Percentiles rank a stretch among this genome's conserved stretches.
phyloP scores from a whole-genome alignment of 2,888 invertebrate genomes.

The Xanthia icteritia region DNA sequence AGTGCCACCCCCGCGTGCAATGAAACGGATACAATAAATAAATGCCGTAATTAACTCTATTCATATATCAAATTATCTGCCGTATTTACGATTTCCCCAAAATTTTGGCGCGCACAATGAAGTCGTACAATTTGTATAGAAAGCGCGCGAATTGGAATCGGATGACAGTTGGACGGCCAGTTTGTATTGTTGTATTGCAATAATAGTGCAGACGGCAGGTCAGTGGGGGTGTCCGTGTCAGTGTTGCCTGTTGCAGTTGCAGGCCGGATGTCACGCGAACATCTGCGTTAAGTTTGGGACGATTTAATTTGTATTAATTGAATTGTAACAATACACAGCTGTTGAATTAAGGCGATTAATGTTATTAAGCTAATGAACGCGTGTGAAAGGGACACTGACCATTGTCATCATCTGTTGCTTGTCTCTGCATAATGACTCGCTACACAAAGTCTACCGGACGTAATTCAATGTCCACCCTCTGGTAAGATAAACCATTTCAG shows the following conservation, averaged over 20 bases:
- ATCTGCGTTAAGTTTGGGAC: slow-evolving; percentile 62
- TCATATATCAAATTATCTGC: slow-evolving; percentile 86
- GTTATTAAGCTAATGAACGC: slow-evolving; percentile 48
- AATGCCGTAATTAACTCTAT: slow-evolving; percentile 87
- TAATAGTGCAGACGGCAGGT: slow-evolving; percentile 79
- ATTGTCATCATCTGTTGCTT: slow-evolving; percentile 50
- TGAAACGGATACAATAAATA: slow-evolving; percentile 89
- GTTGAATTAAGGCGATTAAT: slow-evolving; percentile 53
- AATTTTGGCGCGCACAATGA: slow-evolving; percentile 76
- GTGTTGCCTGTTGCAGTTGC: slow-evolving; percentile 21
- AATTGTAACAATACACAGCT: slow-evolving; percentile 62
- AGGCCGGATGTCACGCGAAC: slow-evolving; percentile 57
- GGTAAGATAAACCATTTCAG: slow-evolving; percentile 16
- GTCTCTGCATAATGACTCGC: slow-evolving; percentile 20
- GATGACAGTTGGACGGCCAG: slow-evolving; percentile 84
- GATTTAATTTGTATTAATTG: slow-evolving; percentile 63
- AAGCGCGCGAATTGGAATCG: slow-evolving; percentile 79
- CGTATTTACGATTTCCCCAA: slow-evolving; percentile 76
- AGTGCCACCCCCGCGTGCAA: slow-evolving; percentile 73
- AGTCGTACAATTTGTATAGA: slow-evolving; percentile 69
- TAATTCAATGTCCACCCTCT: slow-evolving; percentile 28
- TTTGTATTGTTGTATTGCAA: slow-evolving; percentile 78
- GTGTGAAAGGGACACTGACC: slow-evolving; percentile 39
- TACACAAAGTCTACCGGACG: slow-evolving; percentile 11
- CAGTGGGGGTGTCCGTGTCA: slow-evolving; percentile 52